Conservation (phyloP, 2,888 invertebrate species). For the Diarsia dahlii region DNA sequence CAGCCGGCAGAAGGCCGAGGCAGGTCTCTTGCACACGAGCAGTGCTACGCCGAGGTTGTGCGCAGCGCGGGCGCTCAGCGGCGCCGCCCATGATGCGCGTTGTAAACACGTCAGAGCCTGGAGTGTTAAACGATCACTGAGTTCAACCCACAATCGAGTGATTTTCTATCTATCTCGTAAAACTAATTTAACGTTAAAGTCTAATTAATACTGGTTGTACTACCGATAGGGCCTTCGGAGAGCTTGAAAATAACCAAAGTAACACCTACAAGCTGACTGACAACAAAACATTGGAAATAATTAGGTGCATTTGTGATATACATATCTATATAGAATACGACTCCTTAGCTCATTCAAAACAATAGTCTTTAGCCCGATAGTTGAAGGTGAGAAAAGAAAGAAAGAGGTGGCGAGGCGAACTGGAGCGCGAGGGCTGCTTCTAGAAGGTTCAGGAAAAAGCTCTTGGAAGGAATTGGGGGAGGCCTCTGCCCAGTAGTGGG, state of each 20-base stretch:
- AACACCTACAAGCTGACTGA: background rate
- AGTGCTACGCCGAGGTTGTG: slow-evolving; percentile 83
- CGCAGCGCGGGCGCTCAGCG: slow-evolving; percentile 83
- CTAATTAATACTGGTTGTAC: no score
- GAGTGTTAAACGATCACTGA: background rate
- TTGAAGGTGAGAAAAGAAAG: background rate
- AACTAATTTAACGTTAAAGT: background rate
- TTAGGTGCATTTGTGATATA: no score
- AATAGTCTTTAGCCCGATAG: background rate
- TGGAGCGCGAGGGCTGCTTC: no score
- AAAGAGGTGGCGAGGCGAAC: no score
- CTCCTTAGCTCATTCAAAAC: no score
- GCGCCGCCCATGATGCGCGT: slow-evolving; percentile 83
- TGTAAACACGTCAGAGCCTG: slow-evolving; percentile 86
- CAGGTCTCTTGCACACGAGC: slow-evolving; percentile 80
- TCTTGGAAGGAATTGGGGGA: no score
- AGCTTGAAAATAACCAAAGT: no score
- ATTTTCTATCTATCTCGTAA: background rate
- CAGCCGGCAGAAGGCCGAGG: slow-evolving; percentile 85
- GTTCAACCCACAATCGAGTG: background rate
- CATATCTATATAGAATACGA: no score
- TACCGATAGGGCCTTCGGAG: no score
- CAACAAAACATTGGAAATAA: no score
- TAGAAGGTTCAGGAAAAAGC: no score
- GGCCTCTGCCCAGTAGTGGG: no score